Percentiles rank a stretch among this genome's conserved stretches.
phyloP scores from a whole-genome alignment of 2,888 invertebrate genomes.

The Lithophane leautieri region DNA sequence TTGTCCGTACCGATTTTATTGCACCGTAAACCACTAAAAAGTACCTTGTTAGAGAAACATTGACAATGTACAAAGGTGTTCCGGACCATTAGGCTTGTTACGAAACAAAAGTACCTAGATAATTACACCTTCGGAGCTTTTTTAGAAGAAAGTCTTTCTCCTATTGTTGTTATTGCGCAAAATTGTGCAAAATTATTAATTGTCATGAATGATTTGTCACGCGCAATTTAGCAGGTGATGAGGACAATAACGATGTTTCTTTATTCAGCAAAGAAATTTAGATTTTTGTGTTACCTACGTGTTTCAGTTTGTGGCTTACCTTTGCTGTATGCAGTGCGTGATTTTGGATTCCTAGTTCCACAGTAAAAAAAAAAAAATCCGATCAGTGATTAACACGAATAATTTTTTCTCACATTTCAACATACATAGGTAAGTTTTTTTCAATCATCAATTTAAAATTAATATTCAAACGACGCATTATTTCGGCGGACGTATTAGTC shows the following conservation, averaged over 20 bases:
- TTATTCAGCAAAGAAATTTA: constrained; percentile 68
- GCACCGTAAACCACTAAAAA: constrained; percentile 88
- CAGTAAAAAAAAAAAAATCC: constrained; percentile 20
- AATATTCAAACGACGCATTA: constrained; percentile 44
- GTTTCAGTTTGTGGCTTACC: constrained; percentile 64
- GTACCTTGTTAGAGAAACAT: constrained; percentile 81
- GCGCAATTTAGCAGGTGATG: constrained; percentile 64
- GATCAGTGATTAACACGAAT: constrained; percentile 17
- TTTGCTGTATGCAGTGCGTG: constrained; percentile 49
- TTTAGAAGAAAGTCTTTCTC: constrained; percentile 88
- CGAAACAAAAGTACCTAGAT: constrained; percentile 82
- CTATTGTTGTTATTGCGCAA: constrained; percentile 81
- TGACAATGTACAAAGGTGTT: constrained; percentile 84
- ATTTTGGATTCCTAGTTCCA: neutral
- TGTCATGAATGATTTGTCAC: constrained; percentile 69
- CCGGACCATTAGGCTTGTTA: constrained; percentile 82
- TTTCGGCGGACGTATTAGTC: constrained; percentile 50
- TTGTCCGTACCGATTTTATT: constrained; percentile 86
- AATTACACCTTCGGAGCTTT: constrained; percentile 82
- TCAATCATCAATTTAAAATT: constrained; percentile 22
- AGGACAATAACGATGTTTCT: constrained; percentile 57
- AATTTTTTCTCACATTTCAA: neutral
- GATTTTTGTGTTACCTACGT: constrained; percentile 57
- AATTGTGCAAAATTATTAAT: constrained; percentile 74
- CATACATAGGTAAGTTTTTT: constrained; percentile 51